Evolutionary conservation across 2,888 invertebrate species (phyloP).

Genomic region (Oscheius sp.): DNA sequence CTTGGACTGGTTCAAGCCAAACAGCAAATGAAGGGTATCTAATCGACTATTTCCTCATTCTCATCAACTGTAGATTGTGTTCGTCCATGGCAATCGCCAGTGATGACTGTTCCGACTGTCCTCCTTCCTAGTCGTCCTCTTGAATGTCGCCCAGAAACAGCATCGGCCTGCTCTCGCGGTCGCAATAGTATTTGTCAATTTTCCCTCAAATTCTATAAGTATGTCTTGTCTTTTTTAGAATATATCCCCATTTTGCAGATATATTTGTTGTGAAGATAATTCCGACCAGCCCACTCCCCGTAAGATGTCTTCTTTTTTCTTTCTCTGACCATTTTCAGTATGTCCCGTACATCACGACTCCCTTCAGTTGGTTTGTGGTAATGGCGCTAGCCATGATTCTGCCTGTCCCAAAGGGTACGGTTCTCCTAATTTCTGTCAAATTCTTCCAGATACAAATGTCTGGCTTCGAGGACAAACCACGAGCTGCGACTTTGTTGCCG

Average conservation of each 20-base stretch:
- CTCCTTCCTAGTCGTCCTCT: constrained; percentile 49
- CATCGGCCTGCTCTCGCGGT: constrained; percentile 43
- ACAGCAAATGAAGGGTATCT: constrained; percentile 4
- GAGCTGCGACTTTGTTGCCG: constrained; percentile 50
- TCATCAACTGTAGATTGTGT: constrained; percentile 42
- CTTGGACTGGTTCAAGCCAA: background rate
- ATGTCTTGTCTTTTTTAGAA: constrained; percentile 1
- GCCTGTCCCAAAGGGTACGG: constrained; percentile 49
- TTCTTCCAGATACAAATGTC: constrained; percentile 40
- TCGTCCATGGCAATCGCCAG: constrained; percentile 53
- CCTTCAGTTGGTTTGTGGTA: constrained; percentile 48
- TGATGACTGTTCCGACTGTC: constrained; percentile 45
- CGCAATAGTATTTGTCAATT: constrained; percentile 51
- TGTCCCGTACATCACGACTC: constrained; percentile 58
- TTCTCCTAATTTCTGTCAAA: too few relatives aligned
- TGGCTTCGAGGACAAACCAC: constrained; percentile 44
- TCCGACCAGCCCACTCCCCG: constrained; percentile 50
- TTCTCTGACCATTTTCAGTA: constrained; percentile 33
- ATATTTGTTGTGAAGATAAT: constrained; percentile 54
- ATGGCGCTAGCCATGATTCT: constrained; percentile 25
- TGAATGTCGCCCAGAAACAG: constrained; percentile 51
- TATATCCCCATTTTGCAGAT: constrained; percentile 34
- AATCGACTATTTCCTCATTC: background rate
- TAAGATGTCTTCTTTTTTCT: constrained; percentile 21
- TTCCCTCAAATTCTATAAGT: constrained; percentile 47